Evolutionary conservation across 2,888 invertebrate genomes (phyloP), one percentile per base, ranked within the genome.

Genomic region (Amphipoea lucens): DNA sequence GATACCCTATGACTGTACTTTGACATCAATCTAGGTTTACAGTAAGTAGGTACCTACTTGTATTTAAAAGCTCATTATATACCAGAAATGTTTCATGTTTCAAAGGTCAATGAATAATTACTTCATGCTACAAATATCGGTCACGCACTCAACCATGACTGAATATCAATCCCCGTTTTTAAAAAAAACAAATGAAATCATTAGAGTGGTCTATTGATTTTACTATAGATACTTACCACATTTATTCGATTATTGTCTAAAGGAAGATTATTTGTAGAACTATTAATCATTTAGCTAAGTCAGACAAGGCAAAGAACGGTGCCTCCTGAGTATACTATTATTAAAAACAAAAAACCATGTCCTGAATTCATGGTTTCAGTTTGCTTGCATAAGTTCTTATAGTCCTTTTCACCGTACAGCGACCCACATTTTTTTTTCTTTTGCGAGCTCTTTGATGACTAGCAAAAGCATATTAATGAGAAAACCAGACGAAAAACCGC

Each of bases 31-130:
- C n/a, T 12, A 40, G 1, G 29, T 14, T 68, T 4, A 54, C 23
- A 23, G 4, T 42, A 42, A 0, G 29, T 29, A 29, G 1, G 9
- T n/a, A 45, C 23, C 57, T 23, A 23, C 17, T 36, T 23, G n/a
- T 36, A 62, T 40, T 62, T 74, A 48, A 74, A 76, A 76, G n/a
- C 23, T 76, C 45, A 36, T 76, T 74, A 40, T 70, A n/a, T 54
- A 0, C 12, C 51, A 70, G 42, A 54, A 54, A 70, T n/a, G 1
- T n/a, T 23, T 40, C 23, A 40, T 48, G 12, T 17, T 20, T 20
- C 14, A 72, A 70, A 45, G 17, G 54, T 23, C 20, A 11, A 29
- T 23, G 4, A 42, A 57, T 29, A 74, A 74, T 74, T 42, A 20
- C 29, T 29, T 29, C 2, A 70, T 12, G 42, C 1, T 11, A 72